Evolutionary conservation across 2,113 vertebrate species (phyloP), one percentile per base, ranked within the genome.

Genomic region (Bubo blakistoni): DNA sequence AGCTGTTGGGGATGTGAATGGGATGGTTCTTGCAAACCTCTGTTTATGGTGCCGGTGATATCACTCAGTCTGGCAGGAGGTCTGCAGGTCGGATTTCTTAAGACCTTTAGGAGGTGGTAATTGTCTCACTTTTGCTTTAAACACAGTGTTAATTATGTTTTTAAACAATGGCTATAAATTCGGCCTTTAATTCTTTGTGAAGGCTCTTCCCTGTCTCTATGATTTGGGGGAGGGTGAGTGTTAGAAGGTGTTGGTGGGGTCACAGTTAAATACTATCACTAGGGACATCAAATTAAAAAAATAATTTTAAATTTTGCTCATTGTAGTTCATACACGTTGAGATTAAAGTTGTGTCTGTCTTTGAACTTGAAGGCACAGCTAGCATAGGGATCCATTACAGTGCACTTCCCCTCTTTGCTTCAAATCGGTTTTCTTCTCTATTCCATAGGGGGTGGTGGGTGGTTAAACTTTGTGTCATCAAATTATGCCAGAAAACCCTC

Each of bases 61-160:
- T 93, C 91, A 89, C 52, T 11, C 36, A 17, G 86, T 81, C 74
- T 92, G 93, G 80, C 89, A 67, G 92, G 79, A 95, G 91, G 88
- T 83, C 42, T 70, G 72, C 92, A 79, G 86, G 91, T 82, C 2
- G 0, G 46, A 9, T 95, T 94, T 95, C 86, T 79, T 63, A 30
- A 94, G 77, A 71, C 61, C 73, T 96, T 96, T 65, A 83, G 57
- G 71, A 97, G 88, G 86, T 86, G 94, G 72, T 76, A 97, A 96
- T 93, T 93, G 90, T 94, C 90, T 95, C 89, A 77, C 89, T 86
- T 94, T 86, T 95, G 76, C 87, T 94, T 90, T 88, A 96, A 96
- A 78, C 13, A 36, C 38, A 1, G 32, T 27, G 85, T 92, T 97
- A 96, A 97, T 96, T 93, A 96, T 3, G 5, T 38, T 92, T 93